Percentiles rank a stretch among this genome's conserved stretches.
These are phyloP conservation scores for Ormyrus pomaceus DNA, from an alignment of 2,888 invertebrate species.

Conservation along the genomic window DNA sequence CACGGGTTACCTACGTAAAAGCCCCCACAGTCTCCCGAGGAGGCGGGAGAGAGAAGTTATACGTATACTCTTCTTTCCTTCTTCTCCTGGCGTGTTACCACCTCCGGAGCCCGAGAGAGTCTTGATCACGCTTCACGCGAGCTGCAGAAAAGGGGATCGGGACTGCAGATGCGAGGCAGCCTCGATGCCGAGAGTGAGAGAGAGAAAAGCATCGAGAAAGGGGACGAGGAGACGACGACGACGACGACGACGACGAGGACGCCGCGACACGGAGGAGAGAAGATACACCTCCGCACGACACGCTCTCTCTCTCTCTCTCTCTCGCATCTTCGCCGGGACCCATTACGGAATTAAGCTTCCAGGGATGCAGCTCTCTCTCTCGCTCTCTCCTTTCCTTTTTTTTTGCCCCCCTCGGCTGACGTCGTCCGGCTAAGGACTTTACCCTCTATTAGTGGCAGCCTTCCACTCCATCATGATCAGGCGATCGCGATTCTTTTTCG, in stretches of 20 bases:
- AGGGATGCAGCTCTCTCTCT: slow-evolving; percentile 59
- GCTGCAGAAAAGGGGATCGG: slow-evolving; percentile 21
- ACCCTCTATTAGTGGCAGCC: slow-evolving; percentile 41
- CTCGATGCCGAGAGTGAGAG: background rate
- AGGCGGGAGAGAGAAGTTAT: slow-evolving; percentile 9
- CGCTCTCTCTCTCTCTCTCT: background rate
- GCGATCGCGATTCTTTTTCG: slow-evolving; percentile 35
- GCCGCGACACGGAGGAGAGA: slow-evolving; percentile 57
- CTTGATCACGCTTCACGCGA: slow-evolving; percentile 66
- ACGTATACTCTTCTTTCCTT: background rate
- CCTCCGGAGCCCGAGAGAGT: slow-evolving; percentile 60
- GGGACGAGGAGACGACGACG: no score
- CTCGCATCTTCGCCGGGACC: slow-evolving; percentile 59
- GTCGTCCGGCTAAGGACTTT: slow-evolving; percentile 3
- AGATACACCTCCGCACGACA: slow-evolving; percentile 51
- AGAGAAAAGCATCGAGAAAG: slow-evolving; percentile 50
- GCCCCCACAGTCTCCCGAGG: background rate
- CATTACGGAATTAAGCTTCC: slow-evolving; percentile 69
- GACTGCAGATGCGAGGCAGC: slow-evolving; percentile 49
- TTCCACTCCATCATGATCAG: slow-evolving; percentile 35
- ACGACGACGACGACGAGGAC: background rate
- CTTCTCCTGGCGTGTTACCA: slow-evolving; percentile 58
- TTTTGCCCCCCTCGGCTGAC: background rate
- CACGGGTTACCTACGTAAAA: background rate
- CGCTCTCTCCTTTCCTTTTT: slow-evolving; percentile 44